Evolutionary conservation across 2,888 invertebrate species (phyloP), one percentile per base, ranked within the genome.

Genomic region (Lycocerus yunnanus): DNA sequence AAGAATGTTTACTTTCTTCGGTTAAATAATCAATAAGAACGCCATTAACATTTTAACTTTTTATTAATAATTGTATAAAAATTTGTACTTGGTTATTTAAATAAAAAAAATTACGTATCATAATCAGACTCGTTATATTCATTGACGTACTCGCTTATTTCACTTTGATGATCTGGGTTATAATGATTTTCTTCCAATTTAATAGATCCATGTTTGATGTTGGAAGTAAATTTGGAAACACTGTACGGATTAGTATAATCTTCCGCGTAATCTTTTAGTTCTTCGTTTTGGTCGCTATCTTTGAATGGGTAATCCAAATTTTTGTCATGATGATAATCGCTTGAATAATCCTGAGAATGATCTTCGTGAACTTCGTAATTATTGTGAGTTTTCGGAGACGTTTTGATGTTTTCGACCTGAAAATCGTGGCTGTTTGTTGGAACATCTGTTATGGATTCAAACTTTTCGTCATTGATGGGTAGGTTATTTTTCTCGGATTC

Each of bases 161-260:
- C 71, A 13, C 59, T 65, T 24, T 21, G 10, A 16, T 58, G 71
- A 0, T 71, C 24, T 24, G 58, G 59, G 24, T 58, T 58, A 11
- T 71, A 71, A 60, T 18, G 65, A n/a, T n/a, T 66, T 11, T 71
- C 15, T 58, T 71, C 59, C 21, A 71, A 27, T 14, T 16, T 24
- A 21, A 71, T 66, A 5, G 66, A 16, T 0, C 71, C 71, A 24
- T 71, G 71, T 10, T 59, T 15, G 15, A 71, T 66, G 0, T 14
- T 27, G 10, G 71, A 18, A 4, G 71, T 71, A 9, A 66, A 71
- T 59, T 71, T 71, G 3, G 66, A 15, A 11, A 71, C 71, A 18
- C 71, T 71, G 21, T 15, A 3, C 0, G 71, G 71, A 24, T 71
- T 66, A 13, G 66, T 71, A 16, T 66, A 71, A 13, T 71, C 71